A percentile compares a stretch with the other conserved stretches of the same genome.
These are phyloP conservation scores for Eupithecia insigniata DNA, from an alignment of 2,888 invertebrate species.

Conservation along the genomic window DNA sequence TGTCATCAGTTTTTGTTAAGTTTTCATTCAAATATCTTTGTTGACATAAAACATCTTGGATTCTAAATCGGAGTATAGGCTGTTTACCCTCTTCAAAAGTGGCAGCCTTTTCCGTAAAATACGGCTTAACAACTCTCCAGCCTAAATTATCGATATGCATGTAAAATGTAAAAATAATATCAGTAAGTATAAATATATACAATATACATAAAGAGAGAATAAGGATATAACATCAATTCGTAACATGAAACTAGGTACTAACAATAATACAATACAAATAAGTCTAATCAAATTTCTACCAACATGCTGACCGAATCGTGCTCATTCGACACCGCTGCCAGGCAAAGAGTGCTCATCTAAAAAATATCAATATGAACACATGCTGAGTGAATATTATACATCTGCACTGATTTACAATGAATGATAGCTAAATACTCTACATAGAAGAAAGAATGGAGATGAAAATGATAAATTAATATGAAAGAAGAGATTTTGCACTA, in stretches of 20 bases:
- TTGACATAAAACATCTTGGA: no score
- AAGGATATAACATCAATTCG: neutral
- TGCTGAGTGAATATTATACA: constrained; percentile 62
- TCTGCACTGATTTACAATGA: constrained; percentile 35
- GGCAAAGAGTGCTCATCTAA: constrained; percentile 62
- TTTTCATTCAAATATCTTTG: no score
- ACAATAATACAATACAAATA: neutral
- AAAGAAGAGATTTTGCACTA: constrained; percentile 49
- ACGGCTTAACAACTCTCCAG: neutral
- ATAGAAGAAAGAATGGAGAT: constrained; percentile 44
- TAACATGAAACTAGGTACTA: neutral
- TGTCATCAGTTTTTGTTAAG: no score
- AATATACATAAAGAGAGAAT: neutral
- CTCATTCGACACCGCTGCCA: constrained; percentile 61
- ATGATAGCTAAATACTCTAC: constrained; percentile 54
- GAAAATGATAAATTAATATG: constrained; percentile 28
- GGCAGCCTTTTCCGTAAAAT: neutral
- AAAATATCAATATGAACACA: constrained; percentile 66
- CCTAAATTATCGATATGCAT: neutral
- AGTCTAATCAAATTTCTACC: constrained; percentile 20
- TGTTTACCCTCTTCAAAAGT: neutral
- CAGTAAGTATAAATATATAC: neutral
- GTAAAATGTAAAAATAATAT: neutral
- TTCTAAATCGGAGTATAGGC: no score
- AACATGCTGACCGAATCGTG: constrained; percentile 73